Conservation (phyloP, 2,797 vertebrate genomes). For the Dromococcyx pavoninus region DNA sequence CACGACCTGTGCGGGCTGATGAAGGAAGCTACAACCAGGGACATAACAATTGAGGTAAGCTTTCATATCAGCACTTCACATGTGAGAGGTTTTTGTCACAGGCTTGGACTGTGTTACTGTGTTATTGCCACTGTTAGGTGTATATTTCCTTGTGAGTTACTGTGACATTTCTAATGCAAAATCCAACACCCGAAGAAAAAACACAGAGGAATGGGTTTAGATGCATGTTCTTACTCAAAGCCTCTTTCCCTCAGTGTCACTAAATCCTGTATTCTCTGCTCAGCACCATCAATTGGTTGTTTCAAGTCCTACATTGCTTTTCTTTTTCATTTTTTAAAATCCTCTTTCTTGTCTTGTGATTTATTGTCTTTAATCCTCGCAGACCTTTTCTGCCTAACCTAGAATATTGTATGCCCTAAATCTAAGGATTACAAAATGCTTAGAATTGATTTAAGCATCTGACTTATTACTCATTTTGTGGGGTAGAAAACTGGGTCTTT, state of each 20-base stretch:
- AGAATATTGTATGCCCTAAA: conserved; percentile 32
- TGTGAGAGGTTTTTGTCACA: background rate
- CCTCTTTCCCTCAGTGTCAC: background rate
- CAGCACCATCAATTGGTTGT: background rate
- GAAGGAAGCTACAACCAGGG: background rate
- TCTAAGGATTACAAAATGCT: conserved; percentile 37
- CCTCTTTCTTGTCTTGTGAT: conserved; percentile 8
- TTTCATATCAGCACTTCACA: background rate
- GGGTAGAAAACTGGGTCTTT: conserved; percentile 10
- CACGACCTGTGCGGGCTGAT: rapidly evolving
- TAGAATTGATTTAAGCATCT: conserved; percentile 51
- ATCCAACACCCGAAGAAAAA: background rate
- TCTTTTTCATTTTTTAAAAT: background rate
- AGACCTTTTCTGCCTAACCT: conserved; percentile 31
- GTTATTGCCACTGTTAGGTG: background rate
- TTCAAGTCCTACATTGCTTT: conserved; percentile 3
- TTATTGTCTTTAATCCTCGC: conserved; percentile 10
- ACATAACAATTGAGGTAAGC: background rate
- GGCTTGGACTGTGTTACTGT: background rate
- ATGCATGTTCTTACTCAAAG: background rate
- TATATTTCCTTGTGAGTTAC: background rate
- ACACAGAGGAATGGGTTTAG: background rate
- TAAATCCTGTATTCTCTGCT: background rate
- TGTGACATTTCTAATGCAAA: background rate
- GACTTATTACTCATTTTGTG: conserved; percentile 15